phyloP scores from a whole-genome alignment of 2,888 invertebrate genomes.

The Coleophora flavipennella region DNA sequence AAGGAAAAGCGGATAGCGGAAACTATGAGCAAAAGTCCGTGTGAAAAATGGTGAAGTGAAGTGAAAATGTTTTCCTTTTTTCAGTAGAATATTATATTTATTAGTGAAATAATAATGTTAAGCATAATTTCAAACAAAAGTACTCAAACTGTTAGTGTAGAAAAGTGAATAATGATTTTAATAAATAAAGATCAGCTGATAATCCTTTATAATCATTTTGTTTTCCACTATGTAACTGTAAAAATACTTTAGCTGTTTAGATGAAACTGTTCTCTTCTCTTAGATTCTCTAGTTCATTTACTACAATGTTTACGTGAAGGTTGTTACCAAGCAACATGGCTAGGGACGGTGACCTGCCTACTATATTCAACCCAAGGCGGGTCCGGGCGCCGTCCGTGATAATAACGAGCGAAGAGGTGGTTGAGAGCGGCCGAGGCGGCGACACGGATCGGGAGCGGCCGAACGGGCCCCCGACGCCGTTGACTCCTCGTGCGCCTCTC shows the following conservation, averaged over 20 bases:
- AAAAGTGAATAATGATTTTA: conserved; percentile 9
- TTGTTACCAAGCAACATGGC: conserved; percentile 61
- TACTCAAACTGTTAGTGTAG: neutral
- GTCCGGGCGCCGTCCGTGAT: conserved; percentile 79
- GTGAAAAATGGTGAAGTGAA: neutral
- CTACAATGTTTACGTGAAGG: conserved; percentile 9
- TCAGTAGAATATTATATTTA: conserved; percentile 18
- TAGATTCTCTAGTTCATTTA: neutral
- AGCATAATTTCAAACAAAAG: no score
- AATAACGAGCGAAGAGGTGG: conserved; percentile 76
- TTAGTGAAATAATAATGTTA: neutral
- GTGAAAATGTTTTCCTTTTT: conserved; percentile 1
- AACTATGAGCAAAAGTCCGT: neutral
- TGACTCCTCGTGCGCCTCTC: conserved; percentile 57
- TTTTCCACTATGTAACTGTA: neutral
- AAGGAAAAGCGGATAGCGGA: no score
- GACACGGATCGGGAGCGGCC: conserved; percentile 43
- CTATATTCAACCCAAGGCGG: conserved; percentile 85
- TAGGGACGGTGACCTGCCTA: conserved; percentile 83
- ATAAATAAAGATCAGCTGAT: conserved; percentile 17
- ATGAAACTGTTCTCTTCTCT: neutral
- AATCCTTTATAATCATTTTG: conserved; percentile 1
- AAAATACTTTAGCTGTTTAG: neutral
- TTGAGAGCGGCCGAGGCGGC: conserved; percentile 42
- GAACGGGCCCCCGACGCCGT: conserved; percentile 63